Evolutionary conservation across 2,797 vertebrate genomes (phyloP), one percentile per base, ranked within the genome.

Genomic region (Myiothlypis chrysogaster): DNA sequence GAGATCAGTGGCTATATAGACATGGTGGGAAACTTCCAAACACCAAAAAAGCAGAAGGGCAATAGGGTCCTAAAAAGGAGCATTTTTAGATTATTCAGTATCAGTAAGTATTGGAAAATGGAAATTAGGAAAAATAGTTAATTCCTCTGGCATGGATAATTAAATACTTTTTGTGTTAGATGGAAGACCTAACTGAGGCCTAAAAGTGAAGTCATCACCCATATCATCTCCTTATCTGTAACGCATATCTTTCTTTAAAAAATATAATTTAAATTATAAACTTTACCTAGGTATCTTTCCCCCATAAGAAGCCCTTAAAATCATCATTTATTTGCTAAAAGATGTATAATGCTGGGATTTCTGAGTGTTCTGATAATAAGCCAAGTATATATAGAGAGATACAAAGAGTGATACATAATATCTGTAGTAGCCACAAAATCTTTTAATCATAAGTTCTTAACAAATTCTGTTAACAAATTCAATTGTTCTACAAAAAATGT

Each of bases 31-130:
- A 47, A 17, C 69, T 76, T 88, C 47, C 83, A 90, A 88, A 86
- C 21, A 46, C 73, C 79, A 65, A 39, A 83, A 25, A 2, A 65
- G 25, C 18, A 93, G 61, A 88, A 78, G 39, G 23, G 79, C 39
- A 91, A 85, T 55, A 60, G 15, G 9, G 10, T 78, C 25, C 46
- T 57, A 47, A 72, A 90, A 65, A 61, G 8, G n/a, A 76, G 3
- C 12, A 64, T 87, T 93, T 94, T 84, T 60, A 63, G 34, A 73
- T 52, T 79, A 34, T 55, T 34, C 50, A 79, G 34, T 53, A 59
- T 21, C 28, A 79, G 24, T 79, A 88, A 69, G 32, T 35, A 65
- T 11, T 79, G 57, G 22, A 81, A 94, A 89, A 78, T 65, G 10
- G 3, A 61, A 80, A 78, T 22, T 16, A 71, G 15, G 17, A 18